A percentile compares a stretch with the other conserved stretches of the same genome.
phyloP scores from a whole-genome alignment of 2,888 invertebrate species.

The Caenorhabditis sulstoni region DNA sequence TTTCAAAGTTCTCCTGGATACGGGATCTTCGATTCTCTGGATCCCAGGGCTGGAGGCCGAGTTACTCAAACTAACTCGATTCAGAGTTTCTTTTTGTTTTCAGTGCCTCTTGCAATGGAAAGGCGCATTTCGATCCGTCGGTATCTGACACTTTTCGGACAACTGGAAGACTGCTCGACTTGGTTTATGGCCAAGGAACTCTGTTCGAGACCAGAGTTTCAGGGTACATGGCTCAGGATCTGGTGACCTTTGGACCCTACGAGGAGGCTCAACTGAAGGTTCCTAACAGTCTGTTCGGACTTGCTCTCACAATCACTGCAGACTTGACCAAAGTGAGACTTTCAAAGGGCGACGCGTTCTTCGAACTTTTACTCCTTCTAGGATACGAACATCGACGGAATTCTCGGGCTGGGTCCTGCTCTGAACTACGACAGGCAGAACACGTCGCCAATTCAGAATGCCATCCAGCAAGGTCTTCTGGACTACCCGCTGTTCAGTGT shows the following conservation, averaged over 20 bases:
- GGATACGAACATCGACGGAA: conserved; percentile 54
- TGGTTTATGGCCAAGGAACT: conserved; percentile 28
- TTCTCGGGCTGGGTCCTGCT: conserved; percentile 50
- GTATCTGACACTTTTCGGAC: conserved; percentile 20
- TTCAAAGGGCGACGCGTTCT: too few species aligned
- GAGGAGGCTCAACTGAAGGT: conserved; percentile 27
- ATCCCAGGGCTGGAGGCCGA: conserved; percentile 32
- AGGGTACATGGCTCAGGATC: conserved; percentile 43
- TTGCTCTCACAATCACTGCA: conserved; percentile 7
- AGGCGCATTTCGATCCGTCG: conserved; percentile 21
- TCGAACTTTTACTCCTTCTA: too few species aligned
- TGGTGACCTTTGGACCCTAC: conserved; percentile 34
- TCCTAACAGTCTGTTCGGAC: conserved; percentile 30
- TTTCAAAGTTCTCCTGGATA: conserved; percentile 32
- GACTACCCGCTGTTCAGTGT: conserved; percentile 44
- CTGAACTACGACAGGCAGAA: conserved; percentile 83
- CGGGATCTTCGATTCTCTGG: conserved; percentile 31
- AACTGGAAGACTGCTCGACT: conserved; percentile 15
- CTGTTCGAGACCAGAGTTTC: conserved; percentile 16
- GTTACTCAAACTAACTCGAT: background rate
- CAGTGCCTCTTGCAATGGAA: conserved; percentile 36
- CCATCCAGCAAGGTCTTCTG: conserved; percentile 86
- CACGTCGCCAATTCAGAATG: conserved; percentile 91
- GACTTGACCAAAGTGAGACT: conserved; percentile 12
- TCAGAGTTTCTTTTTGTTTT: background rate